Evolutionary conservation across 1,140 invertebrate species (phyloP).

Genomic region (Leucophenga varia): DNA sequence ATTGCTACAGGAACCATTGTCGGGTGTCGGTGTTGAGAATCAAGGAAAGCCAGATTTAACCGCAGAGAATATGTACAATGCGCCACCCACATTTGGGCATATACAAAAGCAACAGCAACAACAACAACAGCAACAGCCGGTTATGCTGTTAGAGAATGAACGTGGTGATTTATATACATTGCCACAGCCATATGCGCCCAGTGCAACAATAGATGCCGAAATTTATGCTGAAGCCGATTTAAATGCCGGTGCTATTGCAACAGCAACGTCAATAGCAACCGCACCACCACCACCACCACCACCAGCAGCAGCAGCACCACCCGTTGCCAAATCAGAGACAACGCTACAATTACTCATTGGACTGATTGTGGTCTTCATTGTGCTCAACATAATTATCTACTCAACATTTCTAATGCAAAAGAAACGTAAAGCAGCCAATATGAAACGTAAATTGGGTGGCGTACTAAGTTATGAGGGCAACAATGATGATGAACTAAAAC

Average conservation of each 20-base stretch:
- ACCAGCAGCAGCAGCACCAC: constrained; percentile 6
- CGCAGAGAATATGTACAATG: constrained; percentile 55
- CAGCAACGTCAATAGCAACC: constrained; percentile 4
- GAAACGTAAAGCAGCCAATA: constrained; percentile 30
- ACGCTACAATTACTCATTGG: constrained; percentile 74
- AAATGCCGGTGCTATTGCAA: constrained; percentile 1
- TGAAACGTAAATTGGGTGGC: constrained; percentile 42
- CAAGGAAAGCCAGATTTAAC: too few relatives aligned
- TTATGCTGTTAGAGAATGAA: constrained; percentile 4
- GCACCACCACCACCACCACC: neutral
- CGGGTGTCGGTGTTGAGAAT: constrained; percentile 21
- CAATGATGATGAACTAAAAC: constrained; percentile 54
- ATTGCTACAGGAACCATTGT: constrained; percentile 33
- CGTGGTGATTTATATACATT: too few relatives aligned
- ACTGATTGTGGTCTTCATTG: constrained; percentile 74
- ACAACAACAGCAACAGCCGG: neutral
- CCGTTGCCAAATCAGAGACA: constrained; percentile 56
- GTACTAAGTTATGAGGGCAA: constrained; percentile 50
- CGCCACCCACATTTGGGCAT: constrained; percentile 46
- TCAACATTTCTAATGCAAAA: constrained; percentile 42
- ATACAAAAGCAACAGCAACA: constrained; percentile 23
- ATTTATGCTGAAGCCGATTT: neutral
- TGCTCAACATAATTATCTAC: constrained; percentile 70
- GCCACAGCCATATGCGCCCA: too few relatives aligned
- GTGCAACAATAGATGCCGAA: too few relatives aligned